These are phyloP conservation scores for Taurulus bubalis DNA, from an alignment of 2,113 vertebrate genomes.

Conservation along the genomic window DNA sequence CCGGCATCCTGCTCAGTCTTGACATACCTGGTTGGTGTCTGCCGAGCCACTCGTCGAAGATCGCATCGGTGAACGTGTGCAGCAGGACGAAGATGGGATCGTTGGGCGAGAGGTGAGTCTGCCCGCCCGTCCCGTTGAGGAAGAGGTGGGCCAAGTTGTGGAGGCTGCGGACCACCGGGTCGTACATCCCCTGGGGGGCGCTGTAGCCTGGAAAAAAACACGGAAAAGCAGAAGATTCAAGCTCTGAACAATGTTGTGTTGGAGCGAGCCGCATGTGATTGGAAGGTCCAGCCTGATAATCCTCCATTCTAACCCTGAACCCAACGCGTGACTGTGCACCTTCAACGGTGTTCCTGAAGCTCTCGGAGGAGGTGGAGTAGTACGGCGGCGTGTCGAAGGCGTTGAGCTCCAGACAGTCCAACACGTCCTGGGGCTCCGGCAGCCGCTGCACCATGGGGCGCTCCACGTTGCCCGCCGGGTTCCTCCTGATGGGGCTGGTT, in stretches of 20 bases:
- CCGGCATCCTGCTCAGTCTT: neutral
- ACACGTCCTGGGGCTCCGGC: slow-evolving; percentile 90
- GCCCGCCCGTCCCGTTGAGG: slow-evolving; percentile 94
- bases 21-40: slow-evolving; percentile 87
- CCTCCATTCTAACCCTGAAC: slow-evolving; percentile 56
- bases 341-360: slow-evolving; percentile 96
- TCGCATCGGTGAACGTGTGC: slow-evolving; percentile 95
- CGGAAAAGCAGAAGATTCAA: slow-evolving; percentile 21
- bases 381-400: slow-evolving; percentile 95
- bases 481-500: slow-evolving; percentile 90
- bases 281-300: slow-evolving; percentile 33
- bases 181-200: slow-evolving; percentile 91
- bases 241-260: slow-evolving; percentile 42
- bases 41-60: slow-evolving; percentile 96
- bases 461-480: slow-evolving; percentile 92
- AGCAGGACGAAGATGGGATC: slow-evolving; percentile 96
- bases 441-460: slow-evolving; percentile 93
- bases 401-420: slow-evolving; percentile 91
- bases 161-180: slow-evolving; percentile 92
- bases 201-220: slow-evolving; percentile 87
- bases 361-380: slow-evolving; percentile 95
- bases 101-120: slow-evolving; percentile 95
- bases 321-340: slow-evolving; percentile 70
- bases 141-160: slow-evolving; percentile 97
- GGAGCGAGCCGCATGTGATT: slow-evolving; percentile 52